Evolutionary conservation across 2,113 vertebrate species (phyloP).

Genomic region (Oncorhynchus kisutch): DNA sequence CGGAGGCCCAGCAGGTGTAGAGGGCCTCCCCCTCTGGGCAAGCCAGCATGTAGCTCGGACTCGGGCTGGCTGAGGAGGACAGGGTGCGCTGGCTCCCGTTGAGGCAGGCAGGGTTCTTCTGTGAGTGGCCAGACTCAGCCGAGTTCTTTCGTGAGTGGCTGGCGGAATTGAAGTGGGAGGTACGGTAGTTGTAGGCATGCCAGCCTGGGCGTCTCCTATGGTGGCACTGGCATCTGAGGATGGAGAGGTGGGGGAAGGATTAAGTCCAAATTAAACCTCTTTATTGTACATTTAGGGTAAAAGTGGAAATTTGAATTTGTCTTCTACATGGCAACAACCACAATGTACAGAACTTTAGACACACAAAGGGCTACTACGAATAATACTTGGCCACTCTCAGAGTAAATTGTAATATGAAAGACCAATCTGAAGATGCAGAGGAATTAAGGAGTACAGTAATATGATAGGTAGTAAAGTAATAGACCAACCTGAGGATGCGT

Average conservation of each 20-base stretch:
- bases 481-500: constrained; percentile 70
- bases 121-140: constrained; percentile 76
- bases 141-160: constrained; percentile 82
- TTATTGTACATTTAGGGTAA: no score
- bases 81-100: constrained; percentile 89
- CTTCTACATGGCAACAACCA: no score
- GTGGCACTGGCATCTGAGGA: constrained; percentile 84
- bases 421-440: no score
- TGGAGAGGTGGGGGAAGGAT: no score
- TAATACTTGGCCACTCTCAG: no score
- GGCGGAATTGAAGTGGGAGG: constrained; percentile 81
- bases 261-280: no score
- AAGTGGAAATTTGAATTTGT: no score
- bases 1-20: constrained; percentile 70
- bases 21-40: constrained; percentile 77
- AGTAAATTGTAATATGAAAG: no score
- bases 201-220: constrained; percentile 79
- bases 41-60: constrained; percentile 73
- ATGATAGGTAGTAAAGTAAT: no score
- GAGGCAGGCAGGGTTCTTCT: constrained; percentile 81
- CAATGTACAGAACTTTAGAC: no score
- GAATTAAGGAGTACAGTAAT: no score
- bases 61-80: constrained; percentile 74
- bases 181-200: constrained; percentile 84
- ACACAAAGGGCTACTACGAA: no score